Evolutionary conservation across 2,888 invertebrate species (phyloP), one percentile per base, ranked within the genome.

Genomic region (Urechis unicinctus): DNA sequence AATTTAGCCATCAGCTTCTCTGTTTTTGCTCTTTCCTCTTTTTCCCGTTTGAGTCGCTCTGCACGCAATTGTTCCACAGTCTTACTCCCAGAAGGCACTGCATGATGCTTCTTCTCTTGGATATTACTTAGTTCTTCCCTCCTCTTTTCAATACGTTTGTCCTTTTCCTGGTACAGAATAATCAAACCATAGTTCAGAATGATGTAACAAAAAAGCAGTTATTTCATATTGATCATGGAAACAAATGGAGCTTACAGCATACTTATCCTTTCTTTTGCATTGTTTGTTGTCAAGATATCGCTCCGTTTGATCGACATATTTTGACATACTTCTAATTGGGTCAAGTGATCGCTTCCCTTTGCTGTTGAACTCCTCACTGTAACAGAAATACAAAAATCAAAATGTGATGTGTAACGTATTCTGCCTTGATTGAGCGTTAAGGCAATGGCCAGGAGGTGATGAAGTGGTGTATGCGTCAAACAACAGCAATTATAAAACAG

Each of bases 1-100:
- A 88, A 73, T 72, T 85, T 85, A n/a, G 84, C 84, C 54, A 95
- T 77, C 53, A 94, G 80, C 57, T 82, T 78, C 66, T 88, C 85
- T 3, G 88, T 83, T 73, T 83, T 85, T 52, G 81, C 75, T 73
- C 85, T 85, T 78, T 97, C 97, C 60, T 83, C 83, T 57, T 81
- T 82, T 79, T 97, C 97, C 45, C 96, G 82, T 71, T 85, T 83
- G 29, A 95, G 74, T 63, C 96, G 80, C 69, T 89, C 87, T 63
- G 85, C 84, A 75, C 93, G 81, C 58, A 94, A 79, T 68, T 85
- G 81, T 67, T 86, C 84, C 36, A 91, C 66, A 68, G 75, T 81
- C 79, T 60, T 68, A 25, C 58, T 57, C 2, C 63, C 9, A 36
- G 36, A 36, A 13, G 36, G 17, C 9, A 17, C 9, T 36, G 36